Evolutionary conservation across 2,113 vertebrate species (phyloP), one percentile per base, ranked within the genome.

Genomic region (Toxotes chatareus): DNA sequence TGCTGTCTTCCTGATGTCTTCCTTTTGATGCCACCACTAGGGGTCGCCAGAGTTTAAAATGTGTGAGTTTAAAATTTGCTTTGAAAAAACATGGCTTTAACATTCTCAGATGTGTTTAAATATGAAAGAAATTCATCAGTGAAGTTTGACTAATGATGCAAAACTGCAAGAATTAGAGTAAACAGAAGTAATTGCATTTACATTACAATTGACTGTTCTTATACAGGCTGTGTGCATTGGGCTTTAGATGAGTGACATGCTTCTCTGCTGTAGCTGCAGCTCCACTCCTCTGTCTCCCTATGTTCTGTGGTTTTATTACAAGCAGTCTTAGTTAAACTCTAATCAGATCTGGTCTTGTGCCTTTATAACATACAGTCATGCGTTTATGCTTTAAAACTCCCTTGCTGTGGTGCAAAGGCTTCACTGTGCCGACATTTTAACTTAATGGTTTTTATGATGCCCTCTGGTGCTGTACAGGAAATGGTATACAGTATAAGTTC

Each of bases 381-480:
- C 67, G 79, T 72, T 65, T 38, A 78, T 73, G 38, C 63, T 81
- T 67, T 67, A 81, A 70, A 78, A 73, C 78, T 88, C 80, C 80
- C 55, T 57, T 56, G 85, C 59, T 19, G 57, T 12, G 12, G 55
- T 73, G 63, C 56, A 89, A 72, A 80, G 56, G 57, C 76, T 78
- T 66, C 81, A 85, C 46, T 49, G 62, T 79, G 79, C 76, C 38
- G 17, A 63, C 77, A 84, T 80, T 80, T 88, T 76, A 88, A 72
- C 79, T 68, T 72, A 53, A 73, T 42, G 68, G 21, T 51, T 87
- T 85, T 84, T 82, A 91, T 23, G 27, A 83, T 76, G 65, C 85
- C 76, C 63, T 63, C n/a, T 73, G 62, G 89, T 64, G 75, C 78
- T 42, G 60, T 87, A 32, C 7, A 23, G n/a, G 68, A 79, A 66